Evolutionary conservation across 2,113 vertebrate genomes (phyloP).

Genomic region (Cnemophilus loriae): DNA sequence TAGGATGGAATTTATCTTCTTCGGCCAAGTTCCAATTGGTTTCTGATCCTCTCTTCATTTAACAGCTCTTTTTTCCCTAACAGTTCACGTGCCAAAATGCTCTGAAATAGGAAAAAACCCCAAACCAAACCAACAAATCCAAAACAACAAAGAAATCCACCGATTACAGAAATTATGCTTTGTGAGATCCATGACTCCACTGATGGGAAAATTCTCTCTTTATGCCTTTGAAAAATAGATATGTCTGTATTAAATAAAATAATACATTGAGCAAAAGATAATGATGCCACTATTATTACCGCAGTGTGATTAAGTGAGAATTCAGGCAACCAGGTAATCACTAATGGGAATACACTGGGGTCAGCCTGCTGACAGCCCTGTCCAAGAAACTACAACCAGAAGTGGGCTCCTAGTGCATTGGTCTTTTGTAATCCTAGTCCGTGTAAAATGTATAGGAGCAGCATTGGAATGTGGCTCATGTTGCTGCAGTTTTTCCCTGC

Average conservation of each 20-base stretch:
- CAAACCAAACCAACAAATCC: neutral
- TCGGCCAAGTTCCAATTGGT: accelerated
- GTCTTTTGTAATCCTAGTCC: neutral
- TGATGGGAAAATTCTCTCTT: neutral
- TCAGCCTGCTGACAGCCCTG: neutral
- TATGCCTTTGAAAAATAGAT: neutral
- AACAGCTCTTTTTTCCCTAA: neutral
- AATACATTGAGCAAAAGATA: neutral
- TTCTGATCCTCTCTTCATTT: neutral
- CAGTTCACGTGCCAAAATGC: neutral
- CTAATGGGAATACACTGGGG: neutral
- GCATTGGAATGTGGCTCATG: neutral
- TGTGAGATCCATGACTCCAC: neutral
- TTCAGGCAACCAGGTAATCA: neutral
- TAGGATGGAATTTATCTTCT: neutral
- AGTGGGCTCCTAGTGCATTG: neutral
- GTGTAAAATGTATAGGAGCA: neutral
- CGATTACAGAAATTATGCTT: accelerated
- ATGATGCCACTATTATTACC: neutral
- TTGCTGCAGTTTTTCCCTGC: neutral
- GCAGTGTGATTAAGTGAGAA: neutral
- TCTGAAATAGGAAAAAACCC: neutral
- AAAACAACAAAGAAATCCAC: neutral
- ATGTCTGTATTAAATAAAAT: neutral
- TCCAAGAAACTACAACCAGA: neutral